These are phyloP conservation scores for Syngnathus typhle DNA, from an alignment of 2,113 vertebrate species.

Conservation along the genomic window DNA sequence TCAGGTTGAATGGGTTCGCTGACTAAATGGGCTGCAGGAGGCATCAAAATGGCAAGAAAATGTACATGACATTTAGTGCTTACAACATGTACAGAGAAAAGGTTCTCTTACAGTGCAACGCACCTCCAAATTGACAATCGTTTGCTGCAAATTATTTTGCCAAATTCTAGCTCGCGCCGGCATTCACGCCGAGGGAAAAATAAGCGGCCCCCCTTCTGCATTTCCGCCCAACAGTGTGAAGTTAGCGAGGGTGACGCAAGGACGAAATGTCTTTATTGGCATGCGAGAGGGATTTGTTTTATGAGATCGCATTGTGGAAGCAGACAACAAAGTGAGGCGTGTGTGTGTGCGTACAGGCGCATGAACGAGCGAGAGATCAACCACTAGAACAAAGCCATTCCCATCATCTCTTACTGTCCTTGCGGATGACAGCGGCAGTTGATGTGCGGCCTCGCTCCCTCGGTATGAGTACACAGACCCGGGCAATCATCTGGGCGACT, in stretches of 20 bases:
- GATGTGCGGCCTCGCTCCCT: conserved; percentile 4
- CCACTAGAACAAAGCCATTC: conserved; percentile 15
- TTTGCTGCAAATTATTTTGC: background rate
- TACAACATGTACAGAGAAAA: background rate
- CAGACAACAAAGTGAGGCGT: conserved; percentile 1
- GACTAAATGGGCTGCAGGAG: background rate
- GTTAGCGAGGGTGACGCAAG: conserved; percentile 31
- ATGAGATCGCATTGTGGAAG: conserved; percentile 19
- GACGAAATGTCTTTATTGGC: conserved; percentile 29
- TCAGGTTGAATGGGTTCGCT: background rate
- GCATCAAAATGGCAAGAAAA: background rate
- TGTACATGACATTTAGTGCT: background rate
- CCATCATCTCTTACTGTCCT: conserved; percentile 20
- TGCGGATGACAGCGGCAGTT: conserved; percentile 23
- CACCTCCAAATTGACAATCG: background rate
- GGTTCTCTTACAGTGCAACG: background rate
- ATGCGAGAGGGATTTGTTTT: conserved; percentile 16
- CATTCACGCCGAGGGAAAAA: conserved; percentile 50
- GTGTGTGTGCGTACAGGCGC: background rate
- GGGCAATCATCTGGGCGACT: conserved; percentile 9
- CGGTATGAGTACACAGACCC: conserved; percentile 11
- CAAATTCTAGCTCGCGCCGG: conserved; percentile 21
- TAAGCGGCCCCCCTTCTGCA: conserved; percentile 53
- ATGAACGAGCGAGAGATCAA: conserved; percentile 10
- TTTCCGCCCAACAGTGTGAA: conserved; percentile 38